A percentile compares a stretch with the other conserved stretches of the same genome.
phyloP scores from a whole-genome alignment of 2,113 vertebrate genomes.

The Scopus umbretta region DNA sequence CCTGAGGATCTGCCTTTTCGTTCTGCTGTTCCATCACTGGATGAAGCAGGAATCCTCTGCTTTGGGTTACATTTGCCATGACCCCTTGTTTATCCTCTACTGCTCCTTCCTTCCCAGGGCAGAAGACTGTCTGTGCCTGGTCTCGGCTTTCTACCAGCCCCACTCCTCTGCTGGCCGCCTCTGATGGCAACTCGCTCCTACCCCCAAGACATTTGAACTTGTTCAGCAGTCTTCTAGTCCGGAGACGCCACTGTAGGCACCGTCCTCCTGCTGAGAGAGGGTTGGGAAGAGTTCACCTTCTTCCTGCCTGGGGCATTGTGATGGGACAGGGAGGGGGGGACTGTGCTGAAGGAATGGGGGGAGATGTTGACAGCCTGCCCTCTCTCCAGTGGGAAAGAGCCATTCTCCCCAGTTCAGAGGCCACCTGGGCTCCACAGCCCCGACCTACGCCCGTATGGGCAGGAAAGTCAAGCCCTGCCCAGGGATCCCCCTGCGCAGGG shows the following conservation, averaged over 20 bases:
- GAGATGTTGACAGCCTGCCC: not conserved
- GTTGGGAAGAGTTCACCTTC: not conserved
- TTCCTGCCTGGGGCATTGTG: not conserved
- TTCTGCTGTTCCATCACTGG: fast-evolving
- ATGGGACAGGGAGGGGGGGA: not conserved
- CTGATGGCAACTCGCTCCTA: fast-evolving
- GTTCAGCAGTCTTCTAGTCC: not conserved
- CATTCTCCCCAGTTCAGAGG: fast-evolving
- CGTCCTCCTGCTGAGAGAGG: not conserved
- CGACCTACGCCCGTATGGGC: fast-evolving
- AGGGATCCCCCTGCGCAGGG: too few relatives aligned
- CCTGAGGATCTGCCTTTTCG: fast-evolving
- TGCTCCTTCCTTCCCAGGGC: not conserved
- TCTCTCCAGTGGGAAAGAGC: not conserved
- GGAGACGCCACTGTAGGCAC: not conserved
- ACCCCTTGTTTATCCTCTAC: fast-evolving
- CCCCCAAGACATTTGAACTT: fast-evolving
- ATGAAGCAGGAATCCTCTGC: fast-evolving
- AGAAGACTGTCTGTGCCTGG: fast-evolving
- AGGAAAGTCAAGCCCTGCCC: not conserved
- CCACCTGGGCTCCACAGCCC: fast-evolving
- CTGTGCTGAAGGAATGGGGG: fast-evolving
- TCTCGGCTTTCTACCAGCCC: not conserved
- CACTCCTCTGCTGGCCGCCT: fast-evolving
- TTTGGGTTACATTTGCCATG: fast-evolving